Evolutionary conservation across 2,797 vertebrate genomes (phyloP), one percentile per base, ranked within the genome.

Genomic region (Bryconaethiops microstoma): DNA sequence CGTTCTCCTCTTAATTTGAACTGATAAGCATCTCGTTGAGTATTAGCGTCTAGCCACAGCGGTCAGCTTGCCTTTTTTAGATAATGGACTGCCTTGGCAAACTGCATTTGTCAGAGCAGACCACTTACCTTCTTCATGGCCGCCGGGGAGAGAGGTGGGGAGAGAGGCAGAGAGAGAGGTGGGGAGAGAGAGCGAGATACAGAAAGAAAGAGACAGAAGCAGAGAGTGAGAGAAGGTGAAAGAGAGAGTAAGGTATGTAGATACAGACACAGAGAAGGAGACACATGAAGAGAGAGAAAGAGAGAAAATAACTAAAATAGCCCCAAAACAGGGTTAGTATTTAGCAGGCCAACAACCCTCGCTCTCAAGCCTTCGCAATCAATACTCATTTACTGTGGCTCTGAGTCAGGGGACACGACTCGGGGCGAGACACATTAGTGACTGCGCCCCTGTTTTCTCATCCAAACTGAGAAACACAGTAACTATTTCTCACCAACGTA

Each of bases 1-100:
- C 91, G 87, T 88, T 88, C 81, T 90, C 85, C 90, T 93, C 91
- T 93, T 95, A 94, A 95, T 95, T 93, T 92, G 90, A 93, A 91
- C 92, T 92, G 93, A 95, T 94, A 94, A 94, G 93, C 93, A 94
- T 94, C 92, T 93, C 92, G 89, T 91, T 92, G 92, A 90, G 90
- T 92, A 92, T 94, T 94, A 94, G 92, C 91, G 84, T 89, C 48
- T 88, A 87, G 89, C 89, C 90, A 87, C 90, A 90, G 89, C 85
- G 84, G 91, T 91, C 90, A 88, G 88, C 85, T 87, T 79, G 86
- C 87, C 88, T 88, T 90, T 90, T 82, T 77, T 84, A 90, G 91
- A 93, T 94, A 93, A 94, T 91, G 86, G 90, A 91, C 89, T 90
- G 84, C 87, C 85, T 88, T 86, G 86, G 92, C 90, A 92, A 92